Percentiles rank a stretch among this genome's conserved stretches.
These are phyloP conservation scores for Crotophaga sulcirostris DNA, from an alignment of 2,113 vertebrate species.

Conservation along the genomic window DNA sequence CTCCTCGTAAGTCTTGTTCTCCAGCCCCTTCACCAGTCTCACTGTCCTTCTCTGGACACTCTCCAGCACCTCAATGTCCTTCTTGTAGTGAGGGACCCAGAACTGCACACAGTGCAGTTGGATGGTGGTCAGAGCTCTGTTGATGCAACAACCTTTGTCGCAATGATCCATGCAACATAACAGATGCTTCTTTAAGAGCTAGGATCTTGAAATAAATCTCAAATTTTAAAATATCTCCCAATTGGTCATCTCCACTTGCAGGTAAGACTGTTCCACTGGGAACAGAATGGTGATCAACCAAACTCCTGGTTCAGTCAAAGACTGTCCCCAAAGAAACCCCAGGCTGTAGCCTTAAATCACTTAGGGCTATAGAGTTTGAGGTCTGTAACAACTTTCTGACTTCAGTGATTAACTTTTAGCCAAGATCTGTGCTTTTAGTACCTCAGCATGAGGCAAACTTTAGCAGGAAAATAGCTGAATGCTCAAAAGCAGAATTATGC, in stretches of 20 bases:
- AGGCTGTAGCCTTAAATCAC: background rate
- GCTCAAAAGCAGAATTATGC: background rate
- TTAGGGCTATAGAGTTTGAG: background rate
- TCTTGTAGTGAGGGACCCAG: no score
- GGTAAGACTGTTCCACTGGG: no score
- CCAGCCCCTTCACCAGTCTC: no score
- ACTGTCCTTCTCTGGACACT: no score
- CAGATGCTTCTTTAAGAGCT: background rate
- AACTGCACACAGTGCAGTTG: no score
- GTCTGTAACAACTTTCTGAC: slow-evolving; percentile 18
- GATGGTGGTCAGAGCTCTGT: background rate
- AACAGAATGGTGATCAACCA: background rate
- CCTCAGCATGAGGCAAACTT: background rate
- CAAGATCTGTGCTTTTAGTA: background rate
- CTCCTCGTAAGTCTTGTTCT: no score
- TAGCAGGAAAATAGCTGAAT: background rate
- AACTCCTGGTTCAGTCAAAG: background rate
- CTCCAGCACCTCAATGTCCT: no score
- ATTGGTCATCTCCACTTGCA: background rate
- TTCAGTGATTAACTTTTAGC: background rate
- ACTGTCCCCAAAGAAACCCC: background rate
- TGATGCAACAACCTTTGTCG: background rate
- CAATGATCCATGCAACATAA: background rate
- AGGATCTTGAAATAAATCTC: background rate
- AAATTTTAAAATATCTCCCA: background rate